Percentiles rank a stretch among this genome's conserved stretches.
Evolutionary conservation across 2,888 invertebrate genomes (phyloP).

Genomic region (Leptothorax acervorum): DNA sequence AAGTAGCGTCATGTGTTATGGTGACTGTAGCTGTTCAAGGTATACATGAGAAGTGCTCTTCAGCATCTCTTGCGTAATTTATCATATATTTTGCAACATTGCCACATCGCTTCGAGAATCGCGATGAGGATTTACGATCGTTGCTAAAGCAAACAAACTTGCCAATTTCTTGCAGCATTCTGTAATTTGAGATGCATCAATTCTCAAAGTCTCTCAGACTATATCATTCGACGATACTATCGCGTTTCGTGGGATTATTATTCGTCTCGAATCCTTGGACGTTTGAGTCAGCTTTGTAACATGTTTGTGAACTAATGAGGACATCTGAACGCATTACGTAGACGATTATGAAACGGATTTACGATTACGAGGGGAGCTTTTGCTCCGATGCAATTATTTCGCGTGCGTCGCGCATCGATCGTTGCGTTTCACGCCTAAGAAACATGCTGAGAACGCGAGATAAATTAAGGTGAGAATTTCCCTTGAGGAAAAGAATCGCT

Average conservation of each 20-base stretch:
- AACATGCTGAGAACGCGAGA: slow-evolving; percentile 20
- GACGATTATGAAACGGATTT: slow-evolving; percentile 61
- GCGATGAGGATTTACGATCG: slow-evolving; percentile 37
- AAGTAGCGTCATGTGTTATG: background rate
- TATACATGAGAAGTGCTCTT: slow-evolving; percentile 23
- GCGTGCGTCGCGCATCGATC: slow-evolving; percentile 22
- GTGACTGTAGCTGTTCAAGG: slow-evolving; percentile 20
- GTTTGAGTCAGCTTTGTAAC: slow-evolving; percentile 54
- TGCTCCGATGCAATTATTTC: slow-evolving; percentile 20
- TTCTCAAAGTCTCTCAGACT: background rate
- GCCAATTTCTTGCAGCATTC: slow-evolving; percentile 28
- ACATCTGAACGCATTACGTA: slow-evolving; percentile 47
- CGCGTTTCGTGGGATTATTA: slow-evolving; percentile 5
- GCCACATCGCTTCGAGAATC: slow-evolving; percentile 55
- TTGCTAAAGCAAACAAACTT: slow-evolving; percentile 30
- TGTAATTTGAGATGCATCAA: slow-evolving; percentile 30
- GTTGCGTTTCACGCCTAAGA: slow-evolving; percentile 27
- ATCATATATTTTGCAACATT: slow-evolving; percentile 68
- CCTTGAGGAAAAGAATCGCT: slow-evolving; percentile 11
- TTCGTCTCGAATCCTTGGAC: slow-evolving; percentile 60
- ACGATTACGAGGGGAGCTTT: slow-evolving; percentile 52
- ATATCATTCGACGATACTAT: slow-evolving; percentile 14
- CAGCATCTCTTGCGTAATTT: slow-evolving; percentile 56
- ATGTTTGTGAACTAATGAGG: slow-evolving; percentile 16
- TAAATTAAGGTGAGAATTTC: slow-evolving; percentile 32